Evolutionary conservation across 1,140 invertebrate genomes (phyloP), one percentile per base, ranked within the genome.

Genomic region (Lordiphosa collinella): DNA sequence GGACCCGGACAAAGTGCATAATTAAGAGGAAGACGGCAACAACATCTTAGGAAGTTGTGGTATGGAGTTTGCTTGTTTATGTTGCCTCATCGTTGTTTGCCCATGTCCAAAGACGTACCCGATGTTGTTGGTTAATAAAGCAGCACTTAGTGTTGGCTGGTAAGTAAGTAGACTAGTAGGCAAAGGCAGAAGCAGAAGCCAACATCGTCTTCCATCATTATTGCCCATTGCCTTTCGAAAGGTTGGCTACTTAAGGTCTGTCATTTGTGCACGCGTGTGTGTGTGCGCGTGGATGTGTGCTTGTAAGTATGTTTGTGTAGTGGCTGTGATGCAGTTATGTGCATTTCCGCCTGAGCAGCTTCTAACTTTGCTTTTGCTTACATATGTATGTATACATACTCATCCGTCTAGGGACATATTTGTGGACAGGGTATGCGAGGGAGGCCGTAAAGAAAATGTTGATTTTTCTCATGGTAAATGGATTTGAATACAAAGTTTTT

Each of bases 271-370:
- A 13, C 31, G 29, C 16, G 18, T 53, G 32, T 46, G 29, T 29
- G 14, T 14, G 31, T 44, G 40, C 50, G 49, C 36, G 36, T 34
- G 34, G 38, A 16, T 43, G 37, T 11, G 32, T 36, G 32, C 25
- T 29, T 50, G 29, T 51, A 25, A 60, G 22, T 46, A 11, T 61
- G 34, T 44, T 46, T 66, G 54, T 54, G 70, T 68, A 46, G 38
- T 60, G 72, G 56, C 57, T 56, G 57, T 78, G 73, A 78, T 78
- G 73, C 73, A 76, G 73, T 76, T 76, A 76, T 76, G 73, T 73
- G 63, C 73, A 78, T 78, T 78, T 78, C 67, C 73, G 73, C 66
- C 41, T 76, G 67, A 78, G 67, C 71, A 71, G 73, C 55, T 78
- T 63, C 62, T 66, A 66, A 66, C 73, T 71, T 78, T 75, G 60